Conservation (phyloP, 2,797 vertebrate genomes). For the Hoplostethus mediterraneus region DNA sequence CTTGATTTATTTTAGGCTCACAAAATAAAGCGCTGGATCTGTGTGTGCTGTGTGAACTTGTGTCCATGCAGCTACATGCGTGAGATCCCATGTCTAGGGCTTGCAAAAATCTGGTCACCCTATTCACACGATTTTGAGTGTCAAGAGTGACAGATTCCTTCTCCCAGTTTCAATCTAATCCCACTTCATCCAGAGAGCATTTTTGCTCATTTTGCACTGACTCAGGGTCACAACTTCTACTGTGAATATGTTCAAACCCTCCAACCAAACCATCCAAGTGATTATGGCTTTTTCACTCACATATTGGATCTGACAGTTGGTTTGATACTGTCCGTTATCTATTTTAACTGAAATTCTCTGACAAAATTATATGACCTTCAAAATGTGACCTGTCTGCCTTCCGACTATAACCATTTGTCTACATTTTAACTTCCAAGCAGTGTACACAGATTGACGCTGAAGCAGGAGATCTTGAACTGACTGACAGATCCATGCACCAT, state of each 20-base stretch:
- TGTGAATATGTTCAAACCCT: conserved; percentile 18
- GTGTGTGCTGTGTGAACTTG: conserved; percentile 39
- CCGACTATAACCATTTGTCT: conserved; percentile 5
- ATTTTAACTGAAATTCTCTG: conserved; percentile 40
- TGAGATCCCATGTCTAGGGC: conserved; percentile 60
- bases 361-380: conserved; percentile 41
- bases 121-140: conserved; percentile 68
- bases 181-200: conserved; percentile 63
- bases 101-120: conserved; percentile 66
- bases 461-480: background rate
- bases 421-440: conserved; percentile 2
- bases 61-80: conserved; percentile 25
- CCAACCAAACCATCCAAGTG: conserved; percentile 29
- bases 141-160: conserved; percentile 71
- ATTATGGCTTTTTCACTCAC: conserved; percentile 51
- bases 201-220: conserved; percentile 34
- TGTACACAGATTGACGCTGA: background rate
- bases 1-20: conserved; percentile 24
- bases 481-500: background rate
- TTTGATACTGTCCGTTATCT: conserved; percentile 44
- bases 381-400: conserved; percentile 21
- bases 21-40: conserved; percentile 32
- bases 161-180: conserved; percentile 66
- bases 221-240: conserved; percentile 43
- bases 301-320: conserved; percentile 36